phyloP scores from a whole-genome alignment of 2,888 invertebrate genomes.

The Acholoe squamosa region DNA sequence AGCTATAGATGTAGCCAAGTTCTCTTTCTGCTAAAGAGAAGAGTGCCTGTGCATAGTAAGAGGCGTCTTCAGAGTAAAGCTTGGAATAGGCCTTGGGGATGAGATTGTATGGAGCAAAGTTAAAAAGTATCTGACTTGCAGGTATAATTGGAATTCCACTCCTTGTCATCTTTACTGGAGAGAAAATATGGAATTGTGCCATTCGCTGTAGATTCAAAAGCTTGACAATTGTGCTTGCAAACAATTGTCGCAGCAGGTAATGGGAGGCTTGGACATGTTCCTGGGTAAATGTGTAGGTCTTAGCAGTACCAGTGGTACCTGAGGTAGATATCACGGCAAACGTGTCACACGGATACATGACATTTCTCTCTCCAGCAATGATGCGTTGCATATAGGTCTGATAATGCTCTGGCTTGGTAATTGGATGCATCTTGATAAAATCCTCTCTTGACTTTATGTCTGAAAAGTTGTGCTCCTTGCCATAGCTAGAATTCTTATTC shows the following conservation, averaged over 20 bases:
- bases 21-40: conserved; percentile 39
- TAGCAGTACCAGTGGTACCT: conserved; percentile 43
- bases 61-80: conserved; percentile 26
- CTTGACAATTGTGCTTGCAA: not conserved
- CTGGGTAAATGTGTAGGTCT: not conserved
- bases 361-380: conserved; percentile 3
- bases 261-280: not conserved
- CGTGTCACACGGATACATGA: not conserved
- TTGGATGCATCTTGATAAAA: conserved; percentile 24
- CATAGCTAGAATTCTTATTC: conserved; percentile 10
- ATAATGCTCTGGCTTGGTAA: conserved; percentile 22
- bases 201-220: not conserved
- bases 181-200: conserved; percentile 39
- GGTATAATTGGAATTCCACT: not conserved
- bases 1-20: not conserved
- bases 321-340: not conserved
- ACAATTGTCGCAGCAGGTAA: not conserved
- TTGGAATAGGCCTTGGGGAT: not conserved
- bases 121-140: not conserved
- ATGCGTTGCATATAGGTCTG: conserved; percentile 21
- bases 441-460: conserved; percentile 22
- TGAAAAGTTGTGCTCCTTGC: conserved; percentile 18
- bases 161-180: not conserved
- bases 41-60: conserved; percentile 30
- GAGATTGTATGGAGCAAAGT: not conserved